These are phyloP conservation scores for Volucella bombylans DNA, from an alignment of 2,888 invertebrate species.

Conservation along the genomic window DNA sequence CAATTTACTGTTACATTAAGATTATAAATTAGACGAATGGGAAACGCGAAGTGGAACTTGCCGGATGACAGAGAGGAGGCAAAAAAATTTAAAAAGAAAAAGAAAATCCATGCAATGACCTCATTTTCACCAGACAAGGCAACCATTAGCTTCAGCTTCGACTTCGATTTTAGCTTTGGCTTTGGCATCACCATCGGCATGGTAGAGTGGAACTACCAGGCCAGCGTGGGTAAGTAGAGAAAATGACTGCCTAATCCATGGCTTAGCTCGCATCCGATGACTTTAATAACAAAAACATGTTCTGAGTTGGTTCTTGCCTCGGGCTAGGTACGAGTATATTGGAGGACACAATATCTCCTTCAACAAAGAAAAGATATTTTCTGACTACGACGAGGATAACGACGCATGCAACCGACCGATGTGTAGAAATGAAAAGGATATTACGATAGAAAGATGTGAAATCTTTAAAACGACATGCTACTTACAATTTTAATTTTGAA, in stretches of 20 bases:
- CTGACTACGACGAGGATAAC: too few species aligned
- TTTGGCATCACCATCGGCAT: slow-evolving; percentile 4
- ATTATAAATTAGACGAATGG: slow-evolving; percentile 67
- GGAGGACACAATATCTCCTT: too few species aligned
- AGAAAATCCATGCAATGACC: slow-evolving; percentile 64
- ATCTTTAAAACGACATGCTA: too few species aligned
- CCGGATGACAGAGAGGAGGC: slow-evolving; percentile 32
- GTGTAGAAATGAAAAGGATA: too few species aligned
- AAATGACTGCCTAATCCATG: slow-evolving; percentile 9
- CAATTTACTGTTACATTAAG: slow-evolving; percentile 71
- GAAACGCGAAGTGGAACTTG: slow-evolving; percentile 64
- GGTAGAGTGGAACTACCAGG: not conserved
- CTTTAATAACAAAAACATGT: slow-evolving; percentile 1
- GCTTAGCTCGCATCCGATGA: slow-evolving; percentile 18
- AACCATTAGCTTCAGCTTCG: slow-evolving; percentile 30
- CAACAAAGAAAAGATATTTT: too few species aligned
- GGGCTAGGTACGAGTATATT: too few species aligned
- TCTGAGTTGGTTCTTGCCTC: too few species aligned
- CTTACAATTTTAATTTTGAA: too few species aligned
- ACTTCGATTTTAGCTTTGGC: not conserved
- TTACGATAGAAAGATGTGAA: too few species aligned
- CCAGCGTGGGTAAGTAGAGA: not conserved
- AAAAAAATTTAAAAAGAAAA: slow-evolving; percentile 29
- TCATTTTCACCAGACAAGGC: slow-evolving; percentile 71
- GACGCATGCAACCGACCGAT: too few species aligned